Percentiles rank a stretch among this genome's conserved stretches.
Conservation (phyloP, 2,113 vertebrate species). For the Muntiacus reevesi region DNA sequence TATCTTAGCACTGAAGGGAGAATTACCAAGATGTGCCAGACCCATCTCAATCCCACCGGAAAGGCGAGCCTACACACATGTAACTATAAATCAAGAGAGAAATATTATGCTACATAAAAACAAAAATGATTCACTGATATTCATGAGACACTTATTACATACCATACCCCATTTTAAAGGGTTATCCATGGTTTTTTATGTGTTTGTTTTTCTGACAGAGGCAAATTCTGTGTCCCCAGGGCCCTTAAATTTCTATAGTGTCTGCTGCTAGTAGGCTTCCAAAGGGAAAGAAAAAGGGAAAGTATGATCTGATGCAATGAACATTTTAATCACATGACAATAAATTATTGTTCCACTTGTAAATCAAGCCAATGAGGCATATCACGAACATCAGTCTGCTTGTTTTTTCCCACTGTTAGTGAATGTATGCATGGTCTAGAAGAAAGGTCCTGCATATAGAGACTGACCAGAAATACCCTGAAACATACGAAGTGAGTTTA, state of each 20-base stretch:
- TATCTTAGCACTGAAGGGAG: neutral
- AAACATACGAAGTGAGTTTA: neutral
- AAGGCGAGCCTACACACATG: neutral
- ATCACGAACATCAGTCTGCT: neutral
- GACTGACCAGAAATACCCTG: neutral
- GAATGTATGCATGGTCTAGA: neutral
- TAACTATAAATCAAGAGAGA: neutral
- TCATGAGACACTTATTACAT: neutral
- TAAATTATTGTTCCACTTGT: neutral
- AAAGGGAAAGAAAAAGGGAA: neutral
- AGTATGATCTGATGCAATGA: neutral
- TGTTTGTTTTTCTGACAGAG: neutral
- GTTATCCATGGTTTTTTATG: neutral
- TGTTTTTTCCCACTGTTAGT: neutral
- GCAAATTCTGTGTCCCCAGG: neutral
- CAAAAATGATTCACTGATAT: neutral
- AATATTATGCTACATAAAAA: neutral
- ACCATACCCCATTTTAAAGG: neutral
- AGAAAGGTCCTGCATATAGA: neutral
- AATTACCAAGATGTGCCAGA: neutral
- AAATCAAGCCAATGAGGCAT: neutral
- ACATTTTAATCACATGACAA: neutral
- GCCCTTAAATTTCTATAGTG: neutral
- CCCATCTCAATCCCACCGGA: neutral
- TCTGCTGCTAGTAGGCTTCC: neutral